Conservation (phyloP, 2,888 invertebrate species). For the Scotopteryx bipunctaria region DNA sequence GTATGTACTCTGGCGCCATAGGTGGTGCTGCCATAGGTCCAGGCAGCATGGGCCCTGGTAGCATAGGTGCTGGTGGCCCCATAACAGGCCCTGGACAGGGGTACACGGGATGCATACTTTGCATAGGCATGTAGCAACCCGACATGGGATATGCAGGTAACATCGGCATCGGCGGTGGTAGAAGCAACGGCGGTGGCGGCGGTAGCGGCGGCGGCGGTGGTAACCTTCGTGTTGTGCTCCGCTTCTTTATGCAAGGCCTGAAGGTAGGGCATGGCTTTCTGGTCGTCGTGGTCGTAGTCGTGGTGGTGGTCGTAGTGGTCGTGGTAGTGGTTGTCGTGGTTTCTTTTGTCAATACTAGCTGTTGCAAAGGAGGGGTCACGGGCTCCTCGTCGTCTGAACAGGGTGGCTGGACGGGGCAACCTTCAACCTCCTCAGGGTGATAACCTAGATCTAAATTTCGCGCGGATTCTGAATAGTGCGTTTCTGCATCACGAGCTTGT, state of each 20-base stretch:
- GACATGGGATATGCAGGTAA: not conserved
- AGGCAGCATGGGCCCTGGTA: not conserved
- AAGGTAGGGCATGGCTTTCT: constrained; percentile 33
- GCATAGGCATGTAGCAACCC: constrained; percentile 8
- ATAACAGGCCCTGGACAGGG: constrained; percentile 7
- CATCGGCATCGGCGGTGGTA: constrained; percentile 10
- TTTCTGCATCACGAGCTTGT: not conserved
- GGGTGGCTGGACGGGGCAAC: constrained; percentile 50
- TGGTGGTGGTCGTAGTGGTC: constrained; percentile 23
- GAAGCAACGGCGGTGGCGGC: constrained; percentile 22
- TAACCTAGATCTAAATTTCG: too few relatives aligned
- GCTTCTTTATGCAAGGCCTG: constrained; percentile 7
- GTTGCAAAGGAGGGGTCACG: constrained; percentile 4
- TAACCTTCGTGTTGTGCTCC: too few relatives aligned
- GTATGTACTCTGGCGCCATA: not conserved
- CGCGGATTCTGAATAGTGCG: not conserved
- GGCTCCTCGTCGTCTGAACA: constrained; percentile 46
- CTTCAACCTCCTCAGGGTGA: constrained; percentile 13
- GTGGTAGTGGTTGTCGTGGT: constrained; percentile 27
- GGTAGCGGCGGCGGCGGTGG: constrained; percentile 18
- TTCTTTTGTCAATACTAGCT: not conserved
- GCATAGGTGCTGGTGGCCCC: not conserved
- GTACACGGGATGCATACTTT: not conserved
- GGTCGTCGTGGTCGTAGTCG: constrained; percentile 30
- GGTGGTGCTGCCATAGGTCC: too few relatives aligned